Percentiles rank a stretch among this genome's conserved stretches.
These are phyloP conservation scores for Lipotes vexillifer DNA, from an alignment of 2,113 vertebrate species.

Conservation along the genomic window DNA sequence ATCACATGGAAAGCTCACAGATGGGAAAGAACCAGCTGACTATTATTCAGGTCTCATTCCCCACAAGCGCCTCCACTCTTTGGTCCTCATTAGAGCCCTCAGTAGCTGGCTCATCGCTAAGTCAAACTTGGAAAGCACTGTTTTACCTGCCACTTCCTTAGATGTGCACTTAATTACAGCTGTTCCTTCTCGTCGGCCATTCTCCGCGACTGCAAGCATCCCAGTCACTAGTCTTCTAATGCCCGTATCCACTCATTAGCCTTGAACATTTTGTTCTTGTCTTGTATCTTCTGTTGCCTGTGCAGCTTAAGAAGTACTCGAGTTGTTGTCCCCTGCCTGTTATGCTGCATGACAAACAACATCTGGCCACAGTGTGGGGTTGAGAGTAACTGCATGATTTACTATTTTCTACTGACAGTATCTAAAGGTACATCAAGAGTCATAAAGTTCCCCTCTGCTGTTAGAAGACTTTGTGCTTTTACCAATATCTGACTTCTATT, in stretches of 20 bases:
- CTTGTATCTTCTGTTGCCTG: conserved; percentile 10
- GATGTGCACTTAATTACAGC: conserved; percentile 53
- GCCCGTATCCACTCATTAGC: conserved; percentile 46
- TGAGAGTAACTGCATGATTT: not conserved
- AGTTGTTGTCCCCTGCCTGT: conserved; percentile 42
- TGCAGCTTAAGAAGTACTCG: conserved; percentile 47
- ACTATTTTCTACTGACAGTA: not conserved
- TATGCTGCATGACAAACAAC: not conserved
- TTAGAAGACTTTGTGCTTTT: not conserved
- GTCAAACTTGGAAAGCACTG: conserved; percentile 28
- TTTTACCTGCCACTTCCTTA: conserved; percentile 18
- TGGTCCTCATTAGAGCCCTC: conserved; percentile 48
- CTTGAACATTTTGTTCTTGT: conserved; percentile 55
- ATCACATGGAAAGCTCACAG: not conserved
- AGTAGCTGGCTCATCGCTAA: not conserved
- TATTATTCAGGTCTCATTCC: not conserved
- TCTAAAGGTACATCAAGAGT: not conserved
- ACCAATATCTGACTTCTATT: not conserved
- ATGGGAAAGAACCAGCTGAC: conserved; percentile 10
- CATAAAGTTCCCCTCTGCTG: not conserved
- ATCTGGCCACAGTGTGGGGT: not conserved
- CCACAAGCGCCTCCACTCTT: not conserved
- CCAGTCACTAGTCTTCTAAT: not conserved
- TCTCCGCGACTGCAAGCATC: conserved; percentile 21
- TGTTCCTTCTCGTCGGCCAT: conserved; percentile 22